A percentile compares a stretch with the other conserved stretches of the same genome.
Conservation (phyloP, 2,888 invertebrate genomes). For the Plagodis dolabraria region DNA sequence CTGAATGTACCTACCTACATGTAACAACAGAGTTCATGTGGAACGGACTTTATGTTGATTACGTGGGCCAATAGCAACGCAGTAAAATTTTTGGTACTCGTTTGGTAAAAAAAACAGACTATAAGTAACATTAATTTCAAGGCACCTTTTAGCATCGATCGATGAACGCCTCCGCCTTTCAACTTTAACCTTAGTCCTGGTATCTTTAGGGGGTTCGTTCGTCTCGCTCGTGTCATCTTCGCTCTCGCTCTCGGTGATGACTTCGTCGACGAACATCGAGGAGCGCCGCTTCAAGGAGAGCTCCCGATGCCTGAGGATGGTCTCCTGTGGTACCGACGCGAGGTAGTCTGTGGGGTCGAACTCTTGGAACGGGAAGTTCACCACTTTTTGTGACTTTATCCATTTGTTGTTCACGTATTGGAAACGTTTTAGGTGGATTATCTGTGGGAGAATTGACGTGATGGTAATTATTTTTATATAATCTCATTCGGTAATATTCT, state of each 20-base stretch:
- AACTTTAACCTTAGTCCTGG: conserved; percentile 23
- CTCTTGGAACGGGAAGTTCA: conserved; percentile 91
- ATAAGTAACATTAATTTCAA: background rate
- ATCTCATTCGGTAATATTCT: too few species aligned
- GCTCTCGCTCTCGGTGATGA: conserved; percentile 58
- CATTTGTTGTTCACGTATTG: conserved; percentile 95
- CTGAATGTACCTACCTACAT: too few species aligned
- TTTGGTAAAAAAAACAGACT: too few species aligned
- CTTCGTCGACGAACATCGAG: conserved; percentile 43
- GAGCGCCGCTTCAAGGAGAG: conserved; percentile 52
- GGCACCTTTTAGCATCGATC: conserved; percentile 12
- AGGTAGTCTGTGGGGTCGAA: conserved; percentile 1
- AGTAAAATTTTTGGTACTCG: too few species aligned
- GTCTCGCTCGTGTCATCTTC: conserved; percentile 39
- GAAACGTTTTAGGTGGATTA: conserved; percentile 96
- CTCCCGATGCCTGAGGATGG: conserved; percentile 88
- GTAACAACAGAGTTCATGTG: too few species aligned
- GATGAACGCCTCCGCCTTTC: conserved; percentile 33
- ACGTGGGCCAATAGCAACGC: too few species aligned
- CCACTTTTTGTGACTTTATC: conserved; percentile 97
- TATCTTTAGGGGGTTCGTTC: conserved; percentile 17
- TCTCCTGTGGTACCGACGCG: conserved; percentile 68
- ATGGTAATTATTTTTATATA: background rate
- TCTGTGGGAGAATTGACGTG: conserved; percentile 82
- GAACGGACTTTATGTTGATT: too few species aligned